Conservation (phyloP, 2,797 vertebrate genomes). For the Gymnopithys bicolor region DNA sequence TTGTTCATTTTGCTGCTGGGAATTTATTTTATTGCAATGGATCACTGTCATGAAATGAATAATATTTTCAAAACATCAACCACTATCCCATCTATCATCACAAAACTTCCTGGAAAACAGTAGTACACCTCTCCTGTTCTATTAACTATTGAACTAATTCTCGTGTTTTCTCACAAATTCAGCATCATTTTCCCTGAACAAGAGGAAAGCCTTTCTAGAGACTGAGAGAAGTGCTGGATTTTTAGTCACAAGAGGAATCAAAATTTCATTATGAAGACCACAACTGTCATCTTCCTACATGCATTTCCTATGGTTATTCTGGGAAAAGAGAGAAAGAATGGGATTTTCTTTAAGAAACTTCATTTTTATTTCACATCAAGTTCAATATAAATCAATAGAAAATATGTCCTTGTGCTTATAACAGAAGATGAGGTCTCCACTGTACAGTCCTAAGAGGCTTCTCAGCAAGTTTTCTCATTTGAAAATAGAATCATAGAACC, state of each 20-base stretch:
- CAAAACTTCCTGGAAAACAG: not conserved
- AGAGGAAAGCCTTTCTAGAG: not conserved
- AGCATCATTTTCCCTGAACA: not conserved
- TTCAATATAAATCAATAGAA: not conserved
- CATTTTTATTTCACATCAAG: not conserved
- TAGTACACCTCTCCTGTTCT: not conserved
- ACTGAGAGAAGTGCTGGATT: not conserved
- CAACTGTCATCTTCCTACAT: not conserved
- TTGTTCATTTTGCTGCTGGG: slow-evolving; percentile 51
- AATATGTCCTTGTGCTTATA: not conserved
- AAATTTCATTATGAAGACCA: not conserved
- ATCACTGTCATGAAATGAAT: slow-evolving; percentile 54
- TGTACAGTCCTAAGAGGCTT: not conserved
- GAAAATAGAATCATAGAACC: not conserved
- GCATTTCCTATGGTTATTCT: not conserved
- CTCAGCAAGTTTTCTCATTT: not conserved
- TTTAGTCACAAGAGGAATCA: not conserved
- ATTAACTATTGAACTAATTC: not conserved
- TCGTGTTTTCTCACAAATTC: not conserved
- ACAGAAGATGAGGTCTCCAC: not conserved
- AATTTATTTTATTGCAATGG: slow-evolving; percentile 63
- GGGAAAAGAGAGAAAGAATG: not conserved
- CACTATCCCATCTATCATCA: slow-evolving; percentile 41
- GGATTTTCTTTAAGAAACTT: not conserved
- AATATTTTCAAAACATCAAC: slow-evolving; percentile 49